Evolutionary conservation across 2,888 invertebrate species (phyloP).

Genomic region (Lycophotia porphyrea): DNA sequence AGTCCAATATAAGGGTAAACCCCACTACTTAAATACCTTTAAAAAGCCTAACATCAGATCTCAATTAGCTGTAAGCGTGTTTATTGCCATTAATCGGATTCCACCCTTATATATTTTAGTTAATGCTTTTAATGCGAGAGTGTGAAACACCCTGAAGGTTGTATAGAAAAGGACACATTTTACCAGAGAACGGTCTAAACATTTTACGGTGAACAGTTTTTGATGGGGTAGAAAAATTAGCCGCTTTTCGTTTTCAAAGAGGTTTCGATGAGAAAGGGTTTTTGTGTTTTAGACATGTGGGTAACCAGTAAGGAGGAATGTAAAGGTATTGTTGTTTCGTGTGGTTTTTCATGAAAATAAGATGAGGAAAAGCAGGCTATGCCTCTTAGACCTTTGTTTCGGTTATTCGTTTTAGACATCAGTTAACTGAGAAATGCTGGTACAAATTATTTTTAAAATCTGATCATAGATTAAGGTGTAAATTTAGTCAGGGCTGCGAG

Average conservation of each 20-base stretch:
- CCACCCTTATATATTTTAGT: slow-evolving; percentile 68
- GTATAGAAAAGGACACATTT: slow-evolving; percentile 47
- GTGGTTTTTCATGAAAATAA: not conserved
- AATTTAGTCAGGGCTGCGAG: too few species aligned
- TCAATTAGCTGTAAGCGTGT: slow-evolving; percentile 69
- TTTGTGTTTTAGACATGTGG: slow-evolving; percentile 37
- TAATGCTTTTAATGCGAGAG: slow-evolving; percentile 64
- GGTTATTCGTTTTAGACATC: too few species aligned
- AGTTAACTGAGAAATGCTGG: too few species aligned
- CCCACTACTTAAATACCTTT: slow-evolving; percentile 29
- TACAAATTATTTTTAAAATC: too few species aligned
- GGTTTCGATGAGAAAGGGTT: slow-evolving; percentile 36
- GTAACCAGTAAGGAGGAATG: not conserved
- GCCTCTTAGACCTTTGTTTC: too few species aligned
- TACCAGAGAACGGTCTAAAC: slow-evolving; percentile 35
- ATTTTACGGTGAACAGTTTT: slow-evolving; percentile 46
- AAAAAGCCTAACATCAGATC: slow-evolving; percentile 63
- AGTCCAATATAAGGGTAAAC: slow-evolving; percentile 12
- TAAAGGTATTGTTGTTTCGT: slow-evolving; percentile 5
- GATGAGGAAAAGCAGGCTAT: too few species aligned
- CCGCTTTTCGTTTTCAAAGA: slow-evolving; percentile 34
- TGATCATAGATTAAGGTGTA: too few species aligned
- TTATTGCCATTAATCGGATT: slow-evolving; percentile 63
- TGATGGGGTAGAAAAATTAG: slow-evolving; percentile 50
- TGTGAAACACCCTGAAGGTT: slow-evolving; percentile 47